phyloP scores from a whole-genome alignment of 2,113 vertebrate genomes.

The Cyanoderma ruficeps region DNA sequence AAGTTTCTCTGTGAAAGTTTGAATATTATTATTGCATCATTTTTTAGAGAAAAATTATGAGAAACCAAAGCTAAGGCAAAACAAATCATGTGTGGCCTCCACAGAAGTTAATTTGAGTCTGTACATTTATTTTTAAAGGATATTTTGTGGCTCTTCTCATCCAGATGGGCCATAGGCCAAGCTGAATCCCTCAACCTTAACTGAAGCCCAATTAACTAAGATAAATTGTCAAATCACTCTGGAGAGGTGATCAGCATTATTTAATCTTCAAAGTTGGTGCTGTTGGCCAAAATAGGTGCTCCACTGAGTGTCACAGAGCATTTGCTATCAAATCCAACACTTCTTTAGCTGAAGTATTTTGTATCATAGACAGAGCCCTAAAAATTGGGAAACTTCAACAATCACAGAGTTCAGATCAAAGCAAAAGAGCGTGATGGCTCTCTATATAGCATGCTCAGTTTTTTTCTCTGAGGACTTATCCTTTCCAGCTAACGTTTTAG shows the following conservation, averaged over 20 bases:
- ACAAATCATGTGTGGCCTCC: conserved; percentile 8
- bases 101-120: not conserved
- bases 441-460: not conserved
- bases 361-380: not conserved
- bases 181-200: conserved; percentile 43
- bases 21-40: not conserved
- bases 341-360: not conserved
- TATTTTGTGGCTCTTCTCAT: not conserved
- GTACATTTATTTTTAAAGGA: not conserved
- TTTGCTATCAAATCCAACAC: not conserved
- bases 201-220: conserved; percentile 52
- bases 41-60: not conserved
- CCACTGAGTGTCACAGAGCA: not conserved
- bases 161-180: not conserved
- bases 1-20: not conserved
- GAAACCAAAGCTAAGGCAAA: not conserved
- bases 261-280: not conserved
- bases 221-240: conserved; percentile 36
- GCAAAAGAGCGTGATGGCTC: not conserved
- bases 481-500: not conserved
- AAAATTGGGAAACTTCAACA: not conserved
- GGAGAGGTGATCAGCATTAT: not conserved
- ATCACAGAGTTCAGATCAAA: not conserved
- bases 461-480: not conserved
- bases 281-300: not conserved